Evolutionary conservation across 2,113 vertebrate species (phyloP).

Genomic region (Eolophus roseicapilla): DNA sequence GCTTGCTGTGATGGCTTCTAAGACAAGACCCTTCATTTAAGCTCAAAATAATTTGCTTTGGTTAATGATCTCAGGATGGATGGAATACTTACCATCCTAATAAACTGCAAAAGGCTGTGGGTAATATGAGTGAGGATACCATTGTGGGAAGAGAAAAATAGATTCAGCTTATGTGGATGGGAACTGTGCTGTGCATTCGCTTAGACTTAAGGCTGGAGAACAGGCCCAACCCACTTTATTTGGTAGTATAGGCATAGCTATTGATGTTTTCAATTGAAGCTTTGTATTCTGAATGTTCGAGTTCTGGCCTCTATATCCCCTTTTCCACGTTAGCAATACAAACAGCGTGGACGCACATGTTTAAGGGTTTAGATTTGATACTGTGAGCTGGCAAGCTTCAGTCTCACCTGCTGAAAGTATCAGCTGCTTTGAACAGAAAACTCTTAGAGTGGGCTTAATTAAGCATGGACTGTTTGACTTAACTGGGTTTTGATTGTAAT

Average conservation of each 20-base stretch:
- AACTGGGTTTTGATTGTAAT: constrained; percentile 67
- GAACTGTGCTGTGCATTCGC: neutral
- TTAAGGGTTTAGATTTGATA: constrained; percentile 25
- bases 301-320: neutral
- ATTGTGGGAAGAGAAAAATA: neutral
- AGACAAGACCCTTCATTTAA: neutral
- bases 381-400: constrained; percentile 72
- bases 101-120: neutral
- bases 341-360: rapidly evolving
- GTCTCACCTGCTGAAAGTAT: constrained; percentile 75
- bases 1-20: neutral
- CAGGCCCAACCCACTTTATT: neutral
- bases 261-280: neutral
- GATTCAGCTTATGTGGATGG: neutral
- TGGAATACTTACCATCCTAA: neutral
- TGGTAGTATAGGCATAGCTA: neutral
- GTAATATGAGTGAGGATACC: neutral
- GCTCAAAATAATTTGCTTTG: neutral
- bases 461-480: constrained; percentile 71
- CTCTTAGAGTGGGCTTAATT: constrained; percentile 63
- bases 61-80: neutral
- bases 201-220: neutral
- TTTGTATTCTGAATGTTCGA: neutral
- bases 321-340: neutral
- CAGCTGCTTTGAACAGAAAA: constrained; percentile 61